Base-by-base conservation (phyloP, 2,888 invertebrate species). In the Itoplectis maculator region DNA sequence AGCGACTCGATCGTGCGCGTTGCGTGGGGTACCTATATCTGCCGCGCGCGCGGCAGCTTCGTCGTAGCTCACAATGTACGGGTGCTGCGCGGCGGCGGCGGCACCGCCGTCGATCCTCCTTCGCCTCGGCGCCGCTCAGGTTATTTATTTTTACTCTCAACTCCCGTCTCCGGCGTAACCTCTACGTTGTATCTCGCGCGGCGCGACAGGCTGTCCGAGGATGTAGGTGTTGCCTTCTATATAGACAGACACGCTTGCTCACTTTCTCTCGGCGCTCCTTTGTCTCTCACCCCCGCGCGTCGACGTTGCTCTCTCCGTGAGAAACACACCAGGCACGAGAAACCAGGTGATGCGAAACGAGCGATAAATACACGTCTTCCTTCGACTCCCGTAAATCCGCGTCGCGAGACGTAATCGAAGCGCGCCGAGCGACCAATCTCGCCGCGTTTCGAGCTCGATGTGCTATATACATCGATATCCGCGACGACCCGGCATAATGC, bases 121-220 rank as follows among this genome's bases (percentile, higher is more conserved):
- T 73, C 73, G 61, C 70, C 81, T 59, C 73, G 69, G 68, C 56
- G 23, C 63, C 56, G 23, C 63, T 40, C n/a, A 23, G 68, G 54
- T 78, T 78, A 73, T 81, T 81, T 81, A 81, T 81, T 81, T 81
- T 73, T 78, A 81, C 81, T 78, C 77, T 49, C 72, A 42, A 72
- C 70, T 65, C 54, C 35, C 18, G 51, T 56, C 73, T 20, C 61
- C 45, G 15, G 2, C 18, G 42, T 18, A 7, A 45, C 66, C 47
- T 20, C 51, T 15, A 9, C 20, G 35, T 49, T 56, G 45, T 49
- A 35, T 20, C 18, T 49, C 7, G n/a, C n/a, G n/a, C n/a, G n/a
- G n/a, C n/a, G n/a, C n/a, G 40, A 35, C 76, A 51, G 37, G 59
- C 77, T 40, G 66, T 72, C 42, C 29, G 42, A 9, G 47, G n/a